Conservation (phyloP, 2,797 vertebrate species). For the Mionectes olivaceus region DNA sequence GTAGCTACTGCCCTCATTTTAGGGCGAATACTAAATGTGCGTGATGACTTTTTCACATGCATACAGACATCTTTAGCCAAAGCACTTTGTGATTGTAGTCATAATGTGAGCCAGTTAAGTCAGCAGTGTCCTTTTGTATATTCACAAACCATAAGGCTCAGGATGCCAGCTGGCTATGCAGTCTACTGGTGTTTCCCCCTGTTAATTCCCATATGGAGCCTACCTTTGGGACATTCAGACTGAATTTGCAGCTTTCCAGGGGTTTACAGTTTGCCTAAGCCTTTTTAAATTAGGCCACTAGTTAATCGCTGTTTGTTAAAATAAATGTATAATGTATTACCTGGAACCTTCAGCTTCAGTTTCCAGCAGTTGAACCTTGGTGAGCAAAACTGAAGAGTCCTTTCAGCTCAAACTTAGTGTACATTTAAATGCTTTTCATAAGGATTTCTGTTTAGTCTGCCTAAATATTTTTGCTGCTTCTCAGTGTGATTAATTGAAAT, state of each 20-base stretch:
- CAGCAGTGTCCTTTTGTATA: not conserved
- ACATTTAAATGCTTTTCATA: not conserved
- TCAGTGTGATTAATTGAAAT: not conserved
- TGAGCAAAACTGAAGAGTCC: not conserved
- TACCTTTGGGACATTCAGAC: not conserved
- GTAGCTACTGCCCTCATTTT: not conserved
- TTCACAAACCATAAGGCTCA: not conserved
- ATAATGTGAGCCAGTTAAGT: rapidly evolving
- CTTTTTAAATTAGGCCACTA: not conserved
- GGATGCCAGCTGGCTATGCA: not conserved
- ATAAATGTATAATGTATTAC: not conserved
- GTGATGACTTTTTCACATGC: not conserved
- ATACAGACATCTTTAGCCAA: not conserved
- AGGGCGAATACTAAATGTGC: not conserved
- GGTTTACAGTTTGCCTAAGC: not conserved
- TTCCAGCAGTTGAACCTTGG: not conserved
- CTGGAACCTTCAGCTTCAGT: not conserved
- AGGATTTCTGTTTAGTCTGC: not conserved
- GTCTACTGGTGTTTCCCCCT: not conserved
- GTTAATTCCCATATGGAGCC: not conserved
- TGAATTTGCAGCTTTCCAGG: not conserved
- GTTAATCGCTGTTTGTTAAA: not conserved
- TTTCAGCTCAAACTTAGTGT: not conserved
- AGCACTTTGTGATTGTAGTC: not conserved
- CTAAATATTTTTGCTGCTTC: not conserved